Base-by-base conservation (phyloP, 2,113 vertebrate species). In the Fulica atra region DNA sequence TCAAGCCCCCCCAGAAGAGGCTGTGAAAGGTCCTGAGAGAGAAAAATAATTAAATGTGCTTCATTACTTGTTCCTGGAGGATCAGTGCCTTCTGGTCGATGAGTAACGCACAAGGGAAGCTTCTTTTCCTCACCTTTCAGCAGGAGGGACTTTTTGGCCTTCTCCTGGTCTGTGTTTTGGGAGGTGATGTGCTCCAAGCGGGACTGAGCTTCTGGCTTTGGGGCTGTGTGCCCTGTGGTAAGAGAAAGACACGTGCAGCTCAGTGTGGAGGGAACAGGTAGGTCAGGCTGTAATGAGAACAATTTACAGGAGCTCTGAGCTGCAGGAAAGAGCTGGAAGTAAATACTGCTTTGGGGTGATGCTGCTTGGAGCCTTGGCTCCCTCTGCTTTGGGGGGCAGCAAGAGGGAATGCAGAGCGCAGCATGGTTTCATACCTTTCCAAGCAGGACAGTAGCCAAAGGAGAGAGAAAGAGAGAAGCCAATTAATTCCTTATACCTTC, bases 51-150 rank as follows among this genome's bases (percentile, higher is more conserved):
- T 96, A 94, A 96, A 96, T 91, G 53, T 91, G 91, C 42, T 93
- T 85, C 54, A 89, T 96, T 97, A 97, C 95, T 93, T 96, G 94
- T 31, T 96, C 91, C 76, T 80, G 92, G 89, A 89, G 36, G 74
- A 88, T 71, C 35, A 81, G 77, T 83, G 92, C 86, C 80, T 91
- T 84, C 85, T 78, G 71, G 56, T 87, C 42, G 76, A 84, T 54
- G 73, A 74, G 61, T 87, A 95, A 89, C 11, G 17, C 46, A 46
- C 72, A 87, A 95, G 63, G 92, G 70, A 95, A 96, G 83, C 95
- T 96, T 93, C 88, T 89, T 93, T 66, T 96, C 95, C 97, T 98
- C 76, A 98, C 98, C 98, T 87, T 84, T 96, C 86, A 35, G 29
- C 71, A 16, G 63, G 33, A 72, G 8, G 40, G 13, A 33, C 68